Base-by-base conservation (phyloP, 2,888 invertebrate genomes). In the Rapana venosa region DNA sequence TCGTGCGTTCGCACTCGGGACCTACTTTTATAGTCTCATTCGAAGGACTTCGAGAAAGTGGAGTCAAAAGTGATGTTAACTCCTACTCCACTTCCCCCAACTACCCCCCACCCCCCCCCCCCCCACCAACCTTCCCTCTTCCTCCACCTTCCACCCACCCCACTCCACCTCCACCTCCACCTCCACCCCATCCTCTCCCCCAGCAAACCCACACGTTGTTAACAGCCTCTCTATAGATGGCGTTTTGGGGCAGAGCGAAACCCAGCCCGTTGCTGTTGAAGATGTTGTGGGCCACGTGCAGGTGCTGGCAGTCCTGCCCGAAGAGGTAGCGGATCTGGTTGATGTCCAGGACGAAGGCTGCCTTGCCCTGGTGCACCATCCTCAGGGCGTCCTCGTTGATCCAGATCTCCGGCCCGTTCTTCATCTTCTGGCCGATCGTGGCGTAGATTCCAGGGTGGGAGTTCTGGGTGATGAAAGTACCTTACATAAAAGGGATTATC, bases 181-280 rank as follows among this genome's bases (percentile, higher is more conserved):
- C 47, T 5, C 47, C 47, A 47, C 47, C 47, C 47, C 47, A 47
- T 8, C 47, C 47, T 5, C 47, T 8, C 47, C 8, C 47, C 47
- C 47, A 47, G 8, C 47, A 47, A 61, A 66, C 66, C 30, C 30
- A 88, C 88, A 88, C 47, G 70, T 36, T 81, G 83, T 88, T 88
- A 13, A 88, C 66, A n/a, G 61, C 61, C 20, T 88, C 83, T 22
- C 35, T 79, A n/a, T 32, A 88, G 56, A 35, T n/a, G 35, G 83
- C 88, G 17, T 58, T 79, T 47, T 81, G 61, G 35, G 88, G 88
- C 35, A 88, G 36, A 35, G 83, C 83, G 36, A 88, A 79, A 15
- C 88, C 88, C 26, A 88, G 83, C 0, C 88, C 88, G 47, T 88
- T 88, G 61, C n/a, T 79, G 83, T 35, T 61, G 88, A 88, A 88